Conservation (phyloP, 2,888 invertebrate genomes). For the Leptopilina myrica region DNA sequence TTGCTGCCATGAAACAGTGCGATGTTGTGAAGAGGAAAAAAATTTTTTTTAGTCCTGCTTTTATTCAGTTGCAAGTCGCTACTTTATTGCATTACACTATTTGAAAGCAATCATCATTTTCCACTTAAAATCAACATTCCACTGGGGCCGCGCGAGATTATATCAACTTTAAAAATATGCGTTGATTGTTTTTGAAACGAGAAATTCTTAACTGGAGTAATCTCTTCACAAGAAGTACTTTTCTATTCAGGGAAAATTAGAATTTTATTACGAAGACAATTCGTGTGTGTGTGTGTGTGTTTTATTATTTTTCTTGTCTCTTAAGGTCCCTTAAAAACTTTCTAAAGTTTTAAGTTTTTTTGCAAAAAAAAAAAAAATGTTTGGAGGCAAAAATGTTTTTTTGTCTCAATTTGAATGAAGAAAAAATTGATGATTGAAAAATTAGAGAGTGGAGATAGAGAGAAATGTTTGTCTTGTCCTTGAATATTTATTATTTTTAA, state of each 20-base stretch:
- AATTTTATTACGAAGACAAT: too few species aligned
- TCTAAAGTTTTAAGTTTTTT: too few species aligned
- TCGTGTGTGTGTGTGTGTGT: too few species aligned
- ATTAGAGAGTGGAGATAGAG: too few species aligned
- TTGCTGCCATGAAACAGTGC: slow-evolving; percentile 15
- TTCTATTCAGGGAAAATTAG: not conserved
- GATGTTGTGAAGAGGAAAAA: slow-evolving; percentile 46
- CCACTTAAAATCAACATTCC: slow-evolving; percentile 36
- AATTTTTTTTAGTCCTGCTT: slow-evolving; percentile 45
- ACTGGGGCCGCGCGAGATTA: not conserved
- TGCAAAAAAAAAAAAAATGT: too few species aligned
- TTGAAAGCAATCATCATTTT: slow-evolving; percentile 37
- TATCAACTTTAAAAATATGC: not conserved
- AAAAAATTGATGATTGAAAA: too few species aligned
- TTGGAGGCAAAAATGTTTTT: too few species aligned
- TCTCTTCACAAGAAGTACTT: not conserved
- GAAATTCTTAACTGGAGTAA: slow-evolving; percentile 24
- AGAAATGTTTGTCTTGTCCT: not conserved
- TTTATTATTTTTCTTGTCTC: too few species aligned
- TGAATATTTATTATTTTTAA: slow-evolving; percentile 23
- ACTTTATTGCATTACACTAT: slow-evolving; percentile 45
- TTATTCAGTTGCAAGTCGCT: slow-evolving; percentile 40
- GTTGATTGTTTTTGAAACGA: slow-evolving; percentile 27
- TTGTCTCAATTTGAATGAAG: too few species aligned
- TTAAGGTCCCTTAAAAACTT: too few species aligned